These are phyloP conservation scores for Lepidocolaptes lacrymiger DNA, from an alignment of 2,797 vertebrate genomes.

Conservation along the genomic window DNA sequence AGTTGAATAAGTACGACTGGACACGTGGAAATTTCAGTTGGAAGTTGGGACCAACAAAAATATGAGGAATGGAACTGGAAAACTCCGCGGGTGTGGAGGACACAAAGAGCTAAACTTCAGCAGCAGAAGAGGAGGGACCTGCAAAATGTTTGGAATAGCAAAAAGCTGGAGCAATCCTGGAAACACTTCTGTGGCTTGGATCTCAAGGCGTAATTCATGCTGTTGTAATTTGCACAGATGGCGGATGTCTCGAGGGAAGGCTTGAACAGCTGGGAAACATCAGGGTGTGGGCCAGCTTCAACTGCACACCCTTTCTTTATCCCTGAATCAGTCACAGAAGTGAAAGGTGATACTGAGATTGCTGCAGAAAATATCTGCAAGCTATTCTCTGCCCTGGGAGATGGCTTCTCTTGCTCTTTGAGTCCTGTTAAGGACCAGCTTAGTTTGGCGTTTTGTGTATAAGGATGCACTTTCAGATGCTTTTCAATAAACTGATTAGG, in stretches of 20 bases:
- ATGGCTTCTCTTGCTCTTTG: background rate
- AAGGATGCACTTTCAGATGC: background rate
- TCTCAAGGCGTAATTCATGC: conserved; percentile 18
- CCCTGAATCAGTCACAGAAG: background rate
- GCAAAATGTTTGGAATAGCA: conserved; percentile 36
- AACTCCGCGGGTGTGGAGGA: background rate
- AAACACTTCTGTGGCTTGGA: conserved; percentile 17
- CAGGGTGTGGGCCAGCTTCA: conserved; percentile 39
- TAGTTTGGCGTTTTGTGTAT: background rate
- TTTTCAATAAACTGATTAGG: background rate
- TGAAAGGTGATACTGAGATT: background rate
- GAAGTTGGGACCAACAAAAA: conserved; percentile 33
- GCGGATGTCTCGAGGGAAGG: conserved; percentile 11
- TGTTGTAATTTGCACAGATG: conserved; percentile 45
- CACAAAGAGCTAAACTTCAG: conserved; percentile 8
- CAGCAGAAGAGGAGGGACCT: conserved; percentile 37
- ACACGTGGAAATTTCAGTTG: conserved; percentile 41
- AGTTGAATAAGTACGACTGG: background rate
- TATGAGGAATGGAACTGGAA: conserved; percentile 45
- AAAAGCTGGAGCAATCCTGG: conserved; percentile 56
- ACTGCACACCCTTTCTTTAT: background rate
- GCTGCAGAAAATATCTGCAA: background rate
- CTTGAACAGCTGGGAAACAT: conserved; percentile 62
- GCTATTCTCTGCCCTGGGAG: background rate
- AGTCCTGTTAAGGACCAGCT: background rate